Evolutionary conservation across 2,113 vertebrate species (phyloP).

Genomic region (Thinocorus orbignyianus): DNA sequence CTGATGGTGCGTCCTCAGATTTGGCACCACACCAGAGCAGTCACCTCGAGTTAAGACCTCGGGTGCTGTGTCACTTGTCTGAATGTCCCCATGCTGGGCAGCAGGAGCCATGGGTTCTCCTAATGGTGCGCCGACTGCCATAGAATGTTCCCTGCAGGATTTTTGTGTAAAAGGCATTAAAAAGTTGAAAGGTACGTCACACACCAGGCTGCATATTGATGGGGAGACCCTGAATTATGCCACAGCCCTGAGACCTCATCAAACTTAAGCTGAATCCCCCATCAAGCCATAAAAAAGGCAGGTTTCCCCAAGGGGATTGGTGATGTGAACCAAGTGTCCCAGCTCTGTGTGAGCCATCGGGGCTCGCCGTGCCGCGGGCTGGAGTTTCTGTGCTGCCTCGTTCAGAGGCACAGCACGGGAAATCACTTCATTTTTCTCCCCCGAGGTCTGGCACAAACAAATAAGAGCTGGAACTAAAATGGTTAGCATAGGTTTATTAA

Average conservation of each 20-base stretch:
- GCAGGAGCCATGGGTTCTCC: neutral
- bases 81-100: neutral
- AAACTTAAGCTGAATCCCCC: neutral
- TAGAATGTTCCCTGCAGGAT: neutral
- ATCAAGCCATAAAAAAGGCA: neutral
- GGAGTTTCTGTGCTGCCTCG: neutral
- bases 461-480: slow-evolving; percentile 19
- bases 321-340: accelerated
- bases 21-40: neutral
- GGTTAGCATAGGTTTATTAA: slow-evolving; percentile 37
- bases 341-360: neutral
- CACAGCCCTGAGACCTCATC: neutral
- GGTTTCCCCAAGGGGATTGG: neutral
- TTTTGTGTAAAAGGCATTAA: neutral
- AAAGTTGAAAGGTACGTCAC: accelerated
- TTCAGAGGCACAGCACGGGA: neutral
- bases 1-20: neutral
- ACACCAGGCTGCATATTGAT: neutral
- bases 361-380: neutral
- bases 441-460: neutral
- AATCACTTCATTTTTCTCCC: neutral
- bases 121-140: accelerated
- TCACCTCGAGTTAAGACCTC: neutral
- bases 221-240: neutral
- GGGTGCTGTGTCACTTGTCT: neutral